Evolutionary conservation across 2,888 invertebrate genomes (phyloP), one percentile per base, ranked within the genome.

Genomic region (Scrobipalpa atriplicella): DNA sequence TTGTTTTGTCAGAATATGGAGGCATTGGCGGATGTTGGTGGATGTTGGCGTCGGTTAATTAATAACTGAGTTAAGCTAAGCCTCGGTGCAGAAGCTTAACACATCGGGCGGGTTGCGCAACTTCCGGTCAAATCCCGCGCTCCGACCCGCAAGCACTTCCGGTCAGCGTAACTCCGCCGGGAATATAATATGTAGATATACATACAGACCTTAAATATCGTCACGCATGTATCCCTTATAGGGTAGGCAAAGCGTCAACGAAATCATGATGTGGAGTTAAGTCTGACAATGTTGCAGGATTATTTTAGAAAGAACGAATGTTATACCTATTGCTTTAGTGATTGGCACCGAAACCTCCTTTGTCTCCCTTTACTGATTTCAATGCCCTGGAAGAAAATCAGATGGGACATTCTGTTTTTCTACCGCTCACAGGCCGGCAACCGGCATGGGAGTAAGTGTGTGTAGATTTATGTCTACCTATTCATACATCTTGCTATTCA

Each of bases 111-210:
- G 84, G 80, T 77, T 78, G 81, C 80, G 80, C 79, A 87, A 88
- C 82, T 87, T 90, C 91, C 91, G 90, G 90, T 86, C 86, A 84
- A 87, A 87, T 86, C 87, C 89, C 87, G 85, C 84, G 84, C 82
- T 83, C 79, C 81, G 79, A 76, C 82, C 82, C 86, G 77, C 85
- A 80, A 84, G 85, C 86, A 81, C 85, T 87, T 90, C 89, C 90
- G 90, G 86, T 84, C 85, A 82, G 80, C 83, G 82, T 85, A 88
- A 87, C 83, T 87, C 85, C 73, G 76, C 68, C 74, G 78, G 79
- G 79, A 81, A 77, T 78, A 11, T 58, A n/a, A 19, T 52, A 60
- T 13, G 38, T 56, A 21, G 8, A 18, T 29, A 13, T 29, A 10
- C 21, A 29, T 11, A 21, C 1, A 21, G 13, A 18, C 9, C 1